Evolutionary conservation across 2,113 vertebrate species (phyloP).

Genomic region (Galbula dea): DNA sequence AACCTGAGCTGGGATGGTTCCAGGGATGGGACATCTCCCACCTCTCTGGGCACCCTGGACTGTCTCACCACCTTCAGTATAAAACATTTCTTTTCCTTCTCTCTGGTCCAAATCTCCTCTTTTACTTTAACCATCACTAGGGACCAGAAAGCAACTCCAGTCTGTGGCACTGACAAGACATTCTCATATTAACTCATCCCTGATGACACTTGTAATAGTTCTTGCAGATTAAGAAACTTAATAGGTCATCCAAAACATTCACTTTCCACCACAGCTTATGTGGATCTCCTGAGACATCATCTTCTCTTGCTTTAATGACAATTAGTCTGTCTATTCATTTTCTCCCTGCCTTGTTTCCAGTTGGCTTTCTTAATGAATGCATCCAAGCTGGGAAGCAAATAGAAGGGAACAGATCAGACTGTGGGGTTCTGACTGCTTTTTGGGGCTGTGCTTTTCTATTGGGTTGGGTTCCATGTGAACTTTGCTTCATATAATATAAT

Average conservation of each 20-base stretch:
- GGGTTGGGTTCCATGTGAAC: not conserved
- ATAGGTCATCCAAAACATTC: not conserved
- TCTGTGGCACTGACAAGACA: not conserved
- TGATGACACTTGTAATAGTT: not conserved
- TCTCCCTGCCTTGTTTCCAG: not conserved
- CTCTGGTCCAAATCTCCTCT: not conserved
- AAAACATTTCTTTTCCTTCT: no score
- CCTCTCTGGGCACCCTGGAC: no score
- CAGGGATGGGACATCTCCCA: no score
- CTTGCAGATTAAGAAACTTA: not conserved
- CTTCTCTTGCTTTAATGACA: not conserved
- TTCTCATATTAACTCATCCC: not conserved
- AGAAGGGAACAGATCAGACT: not conserved
- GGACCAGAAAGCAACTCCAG: not conserved
- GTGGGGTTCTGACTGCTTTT: no score
- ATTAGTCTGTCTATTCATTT: not conserved
- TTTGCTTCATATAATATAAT: conserved; percentile 11
- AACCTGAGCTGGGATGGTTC: no score
- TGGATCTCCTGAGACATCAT: not conserved
- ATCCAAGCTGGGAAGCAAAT: not conserved
- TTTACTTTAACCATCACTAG: not conserved
- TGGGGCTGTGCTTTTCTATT: not conserved
- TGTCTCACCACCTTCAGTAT: not conserved
- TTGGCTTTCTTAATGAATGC: not conserved
- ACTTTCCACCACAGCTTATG: not conserved